Percentiles rank a stretch among this genome's conserved stretches.
phyloP scores from a whole-genome alignment of 2,113 vertebrate species.

The Xyrauchen texanus region DNA sequence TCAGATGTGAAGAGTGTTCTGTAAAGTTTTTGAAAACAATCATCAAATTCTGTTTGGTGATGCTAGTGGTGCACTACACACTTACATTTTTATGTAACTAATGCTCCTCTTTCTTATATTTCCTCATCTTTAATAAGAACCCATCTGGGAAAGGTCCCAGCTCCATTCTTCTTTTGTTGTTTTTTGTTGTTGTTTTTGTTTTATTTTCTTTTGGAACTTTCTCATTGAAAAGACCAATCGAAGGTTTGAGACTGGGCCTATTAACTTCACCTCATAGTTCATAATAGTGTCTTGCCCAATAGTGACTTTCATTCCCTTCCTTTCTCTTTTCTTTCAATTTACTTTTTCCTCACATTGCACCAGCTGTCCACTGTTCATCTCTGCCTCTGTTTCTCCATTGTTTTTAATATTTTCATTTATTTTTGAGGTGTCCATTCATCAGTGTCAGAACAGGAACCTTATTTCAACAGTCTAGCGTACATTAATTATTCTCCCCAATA shows the following conservation, averaged over 20 bases:
- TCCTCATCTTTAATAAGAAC: not conserved
- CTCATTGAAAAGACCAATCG: constrained; percentile 9
- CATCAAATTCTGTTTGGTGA: too few species aligned
- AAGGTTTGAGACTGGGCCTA: constrained; percentile 15
- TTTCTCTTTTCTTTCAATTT: constrained; percentile 18
- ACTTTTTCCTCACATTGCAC: constrained; percentile 25
- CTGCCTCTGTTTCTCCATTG: constrained; percentile 21
- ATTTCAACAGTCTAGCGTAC: constrained; percentile 27
- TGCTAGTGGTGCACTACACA: too few species aligned
- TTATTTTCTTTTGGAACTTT: constrained; percentile 5
- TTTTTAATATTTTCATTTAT: constrained; percentile 28
- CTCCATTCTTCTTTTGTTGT: not conserved
- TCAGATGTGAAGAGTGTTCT: too few species aligned
- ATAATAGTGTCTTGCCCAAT: constrained; percentile 28
- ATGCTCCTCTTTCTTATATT: not conserved
- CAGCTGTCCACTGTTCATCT: constrained; percentile 6
- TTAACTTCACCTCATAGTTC: constrained; percentile 19
- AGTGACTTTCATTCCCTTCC: too few species aligned
- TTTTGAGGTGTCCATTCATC: constrained; percentile 41
- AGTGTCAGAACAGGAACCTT: constrained; percentile 32
- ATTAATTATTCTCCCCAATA: constrained; percentile 32
- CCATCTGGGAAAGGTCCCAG: not conserved
- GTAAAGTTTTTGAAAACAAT: too few species aligned
- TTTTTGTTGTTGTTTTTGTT: too few species aligned
- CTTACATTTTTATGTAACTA: too few species aligned